A percentile compares a stretch with the other conserved stretches of the same genome.
Evolutionary conservation across 1,140 invertebrate genomes (phyloP).

Genomic region (Chironomus striatipennis): DNA sequence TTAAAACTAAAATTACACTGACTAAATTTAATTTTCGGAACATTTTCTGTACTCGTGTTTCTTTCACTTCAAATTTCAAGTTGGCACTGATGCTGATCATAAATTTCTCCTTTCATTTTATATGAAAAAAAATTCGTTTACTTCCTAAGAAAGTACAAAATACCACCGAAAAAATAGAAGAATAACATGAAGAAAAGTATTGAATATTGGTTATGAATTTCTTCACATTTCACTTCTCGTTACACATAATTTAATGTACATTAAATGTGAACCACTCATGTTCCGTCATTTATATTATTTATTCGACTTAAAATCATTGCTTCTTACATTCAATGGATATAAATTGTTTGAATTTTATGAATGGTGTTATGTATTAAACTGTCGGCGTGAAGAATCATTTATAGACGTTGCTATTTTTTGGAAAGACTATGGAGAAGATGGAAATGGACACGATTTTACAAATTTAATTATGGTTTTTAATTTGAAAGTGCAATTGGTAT

Average conservation of each 20-base stretch:
- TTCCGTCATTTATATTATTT: no score
- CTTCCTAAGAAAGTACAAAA: not conserved
- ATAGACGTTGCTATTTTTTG: no score
- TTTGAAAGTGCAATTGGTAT: no score
- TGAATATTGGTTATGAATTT: constrained; percentile 3
- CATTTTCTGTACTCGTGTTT: not conserved
- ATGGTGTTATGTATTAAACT: no score
- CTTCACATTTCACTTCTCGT: not conserved
- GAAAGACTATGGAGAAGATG: no score
- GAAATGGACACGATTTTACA: no score
- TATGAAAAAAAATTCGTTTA: not conserved
- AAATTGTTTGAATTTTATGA: no score
- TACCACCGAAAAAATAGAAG: not conserved
- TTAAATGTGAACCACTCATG: no score
- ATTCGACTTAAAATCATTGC: no score
- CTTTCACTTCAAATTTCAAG: not conserved
- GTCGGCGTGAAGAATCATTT: no score
- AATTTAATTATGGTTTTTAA: no score
- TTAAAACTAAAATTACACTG: not conserved
- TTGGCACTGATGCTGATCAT: not conserved
- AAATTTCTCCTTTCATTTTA: not conserved
- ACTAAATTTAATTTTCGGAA: not conserved
- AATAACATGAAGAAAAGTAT: not conserved
- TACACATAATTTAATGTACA: not conserved
- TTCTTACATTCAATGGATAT: no score